These are phyloP conservation scores for Lasius platythorax DNA, from an alignment of 2,888 invertebrate genomes.

Conservation along the genomic window DNA sequence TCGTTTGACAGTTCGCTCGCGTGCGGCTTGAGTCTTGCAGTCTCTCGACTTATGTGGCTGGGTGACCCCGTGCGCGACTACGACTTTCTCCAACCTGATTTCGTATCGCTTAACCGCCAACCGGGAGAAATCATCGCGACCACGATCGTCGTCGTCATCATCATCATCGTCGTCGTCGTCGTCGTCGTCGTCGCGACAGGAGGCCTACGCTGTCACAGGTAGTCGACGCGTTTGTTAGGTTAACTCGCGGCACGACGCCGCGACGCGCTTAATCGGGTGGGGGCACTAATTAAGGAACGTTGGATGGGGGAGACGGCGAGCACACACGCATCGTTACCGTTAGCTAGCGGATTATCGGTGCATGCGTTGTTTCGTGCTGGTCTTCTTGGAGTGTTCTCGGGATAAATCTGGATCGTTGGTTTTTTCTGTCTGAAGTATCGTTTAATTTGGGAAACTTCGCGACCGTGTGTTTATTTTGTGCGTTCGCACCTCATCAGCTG, in stretches of 20 bases:
- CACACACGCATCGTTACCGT: conserved; percentile 69
- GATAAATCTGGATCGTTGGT: not conserved
- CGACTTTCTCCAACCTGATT: conserved; percentile 55
- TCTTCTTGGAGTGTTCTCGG: not conserved
- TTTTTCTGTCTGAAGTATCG: conserved; percentile 39
- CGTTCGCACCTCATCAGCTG: not conserved
- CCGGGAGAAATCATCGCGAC: not conserved
- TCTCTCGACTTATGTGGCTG: conserved; percentile 31
- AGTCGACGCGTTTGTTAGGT: conserved; percentile 63
- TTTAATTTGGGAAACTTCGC: not conserved
- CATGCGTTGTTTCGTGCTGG: not conserved
- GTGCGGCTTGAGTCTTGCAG: not conserved
- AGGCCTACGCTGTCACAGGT: not conserved
- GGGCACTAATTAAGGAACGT: conserved; percentile 77
- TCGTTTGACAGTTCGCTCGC: not conserved
- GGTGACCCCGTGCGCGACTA: conserved; percentile 42
- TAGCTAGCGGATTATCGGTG: conserved; percentile 50
- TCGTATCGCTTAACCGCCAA: conserved; percentile 3
- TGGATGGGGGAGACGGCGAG: conserved; percentile 50
- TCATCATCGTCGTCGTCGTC: not conserved
- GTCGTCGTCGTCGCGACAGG: not conserved
- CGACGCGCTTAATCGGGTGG: conserved; percentile 70
- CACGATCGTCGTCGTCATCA: not conserved
- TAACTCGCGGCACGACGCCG: conserved; percentile 71
- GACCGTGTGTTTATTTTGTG: conserved; percentile 1